Base-by-base conservation (phyloP, 2,888 invertebrate genomes). In the Steinernema hermaphroditum region DNA sequence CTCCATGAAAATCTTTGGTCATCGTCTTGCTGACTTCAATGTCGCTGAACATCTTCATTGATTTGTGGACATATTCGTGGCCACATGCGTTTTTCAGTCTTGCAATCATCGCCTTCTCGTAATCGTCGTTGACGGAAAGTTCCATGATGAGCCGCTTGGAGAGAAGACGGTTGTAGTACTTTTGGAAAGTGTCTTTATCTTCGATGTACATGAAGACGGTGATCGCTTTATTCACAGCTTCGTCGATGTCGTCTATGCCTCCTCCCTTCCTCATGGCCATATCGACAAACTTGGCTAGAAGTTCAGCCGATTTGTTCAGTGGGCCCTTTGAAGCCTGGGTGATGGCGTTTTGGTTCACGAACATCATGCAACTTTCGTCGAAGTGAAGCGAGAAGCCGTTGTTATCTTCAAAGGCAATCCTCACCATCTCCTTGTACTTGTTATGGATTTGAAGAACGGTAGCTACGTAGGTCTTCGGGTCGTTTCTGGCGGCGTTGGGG, bases 181-280 rank as follows among this genome's bases (percentile, higher is more conserved):
- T 62, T 32, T 62, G 62, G 62, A 29, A 62, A 16, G 6, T 62
- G 32, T 62, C 62, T 19, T 62, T 62, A 88, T 98, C 62, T 2
- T 62, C 62, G 62, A 62, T 34, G 29, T 29, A 29, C 32, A 34
- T 29, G 19, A 62, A 62, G 29, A 62, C 29, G 32, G 27, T 29
- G 27, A 62, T 62, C 2, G 16, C 62, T 8, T 29, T 29, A 32
- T 62, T 32, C 27, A 62, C 16, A 1, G 19, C 14, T 6, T 14
- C n/a, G 9, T 62, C 62, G 32, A 62, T 32, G 14, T 62, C 62
- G 1, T 50, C 50, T 12, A 12, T 22, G 62, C 29, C 32, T 29
- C 62, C 62, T 32, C 62, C 62, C 32, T 62, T 62, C 12, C 62
- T 1, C 29, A 62, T 24, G 27, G 27, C 16, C 16, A 32, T 29